Evolutionary conservation across 2,797 vertebrate genomes (phyloP).

Genomic region (Silurus lanzhouensis): DNA sequence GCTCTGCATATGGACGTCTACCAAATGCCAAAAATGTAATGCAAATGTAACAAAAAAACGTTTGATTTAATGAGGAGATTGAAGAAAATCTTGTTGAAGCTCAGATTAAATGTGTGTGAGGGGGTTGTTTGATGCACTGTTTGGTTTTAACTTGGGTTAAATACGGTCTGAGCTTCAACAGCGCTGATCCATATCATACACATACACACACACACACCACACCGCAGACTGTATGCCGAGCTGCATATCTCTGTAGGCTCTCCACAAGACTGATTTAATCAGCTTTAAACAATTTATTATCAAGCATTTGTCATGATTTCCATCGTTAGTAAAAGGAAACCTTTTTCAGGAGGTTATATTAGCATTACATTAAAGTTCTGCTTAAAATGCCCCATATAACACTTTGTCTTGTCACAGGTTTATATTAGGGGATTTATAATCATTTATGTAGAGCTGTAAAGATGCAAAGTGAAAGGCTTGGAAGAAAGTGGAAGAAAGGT

Average conservation of each 20-base stretch:
- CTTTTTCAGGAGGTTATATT: neutral
- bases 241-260: neutral
- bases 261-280: neutral
- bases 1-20: no score
- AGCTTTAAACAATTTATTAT: no score
- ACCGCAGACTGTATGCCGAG: neutral
- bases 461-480: no score
- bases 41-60: no score
- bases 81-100: no score
- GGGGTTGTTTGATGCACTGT: neutral
- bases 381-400: no score
- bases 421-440: no score
- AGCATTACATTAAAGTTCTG: no score
- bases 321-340: neutral
- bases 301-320: neutral
- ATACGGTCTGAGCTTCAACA: neutral
- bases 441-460: neutral
- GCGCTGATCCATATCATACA: neutral
- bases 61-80: no score
- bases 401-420: no score
- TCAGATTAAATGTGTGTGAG: no score
- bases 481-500: neutral
- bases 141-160: neutral
- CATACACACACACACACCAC: neutral
- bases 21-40: no score